These are phyloP conservation scores for Cetonia aurata DNA, from an alignment of 2,888 invertebrate species.

Conservation along the genomic window DNA sequence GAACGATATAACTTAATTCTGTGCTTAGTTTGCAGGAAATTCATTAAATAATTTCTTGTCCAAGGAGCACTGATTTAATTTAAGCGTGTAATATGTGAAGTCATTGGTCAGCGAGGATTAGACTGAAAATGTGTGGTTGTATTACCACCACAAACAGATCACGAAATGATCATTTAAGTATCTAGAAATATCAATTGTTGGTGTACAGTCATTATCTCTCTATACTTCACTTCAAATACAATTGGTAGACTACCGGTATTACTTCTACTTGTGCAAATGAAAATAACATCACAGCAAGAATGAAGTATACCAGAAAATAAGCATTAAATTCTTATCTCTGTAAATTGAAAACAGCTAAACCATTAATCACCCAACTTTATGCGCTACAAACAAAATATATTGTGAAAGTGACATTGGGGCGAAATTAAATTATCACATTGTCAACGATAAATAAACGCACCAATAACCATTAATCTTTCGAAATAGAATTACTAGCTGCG, in stretches of 20 bases:
- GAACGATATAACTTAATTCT: too few relatives aligned
- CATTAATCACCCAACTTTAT: slow-evolving; percentile 23
- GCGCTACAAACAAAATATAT: slow-evolving; percentile 28
- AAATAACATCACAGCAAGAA: not conserved
- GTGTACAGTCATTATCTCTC: too few relatives aligned
- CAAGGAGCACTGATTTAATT: too few relatives aligned
- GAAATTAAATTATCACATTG: slow-evolving; percentile 47
- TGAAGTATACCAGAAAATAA: not conserved
- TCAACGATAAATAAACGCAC: slow-evolving; percentile 46
- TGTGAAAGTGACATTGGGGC: slow-evolving; percentile 38
- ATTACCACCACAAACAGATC: too few relatives aligned
- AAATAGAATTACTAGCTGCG: slow-evolving; percentile 47
- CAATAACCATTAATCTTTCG: slow-evolving; percentile 46
- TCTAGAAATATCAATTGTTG: too few relatives aligned
- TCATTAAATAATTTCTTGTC: too few relatives aligned
- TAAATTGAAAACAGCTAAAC: slow-evolving; percentile 9
- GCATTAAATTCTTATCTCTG: slow-evolving; percentile 14
- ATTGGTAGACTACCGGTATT: slow-evolving; percentile 14
- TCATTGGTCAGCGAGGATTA: too few relatives aligned
- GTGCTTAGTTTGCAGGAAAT: too few relatives aligned
- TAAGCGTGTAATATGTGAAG: too few relatives aligned
- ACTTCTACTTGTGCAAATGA: slow-evolving; percentile 7
- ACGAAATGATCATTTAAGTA: too few relatives aligned
- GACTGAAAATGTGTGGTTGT: too few relatives aligned
- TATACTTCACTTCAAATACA: not conserved